These are phyloP conservation scores for Ancistrus triradiatus DNA, from an alignment of 2,113 vertebrate genomes.

Conservation along the genomic window DNA sequence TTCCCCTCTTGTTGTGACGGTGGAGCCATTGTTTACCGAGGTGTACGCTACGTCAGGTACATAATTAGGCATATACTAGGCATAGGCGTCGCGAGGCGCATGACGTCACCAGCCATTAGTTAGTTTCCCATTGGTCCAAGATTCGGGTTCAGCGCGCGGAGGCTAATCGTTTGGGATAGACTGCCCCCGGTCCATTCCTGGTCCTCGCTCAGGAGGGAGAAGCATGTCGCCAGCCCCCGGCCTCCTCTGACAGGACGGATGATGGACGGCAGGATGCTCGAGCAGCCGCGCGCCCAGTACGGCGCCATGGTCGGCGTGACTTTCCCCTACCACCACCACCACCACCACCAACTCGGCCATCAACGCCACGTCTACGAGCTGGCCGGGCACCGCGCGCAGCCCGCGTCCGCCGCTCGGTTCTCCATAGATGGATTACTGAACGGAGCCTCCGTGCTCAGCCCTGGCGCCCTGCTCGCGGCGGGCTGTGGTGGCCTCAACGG, in stretches of 20 bases:
- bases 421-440: slow-evolving; percentile 97
- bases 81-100: slow-evolving; percentile 76
- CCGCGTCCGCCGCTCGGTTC: slow-evolving; percentile 82
- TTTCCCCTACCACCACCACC: slow-evolving; percentile 87
- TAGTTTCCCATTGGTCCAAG: slow-evolving; percentile 89
- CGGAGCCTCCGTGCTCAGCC: slow-evolving; percentile 84
- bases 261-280: slow-evolving; percentile 95
- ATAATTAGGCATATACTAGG: slow-evolving; percentile 92
- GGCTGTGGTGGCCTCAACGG: slow-evolving; percentile 77
- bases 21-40: slow-evolving; percentile 83
- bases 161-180: slow-evolving; percentile 71
- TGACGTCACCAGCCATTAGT: slow-evolving; percentile 92
- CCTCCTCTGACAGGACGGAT: slow-evolving; percentile 67
- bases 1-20: slow-evolving; percentile 80
- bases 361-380: slow-evolving; percentile 89
- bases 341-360: slow-evolving; percentile 77
- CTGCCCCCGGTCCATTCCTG: slow-evolving; percentile 29
- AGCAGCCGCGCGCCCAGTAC: slow-evolving; percentile 96
- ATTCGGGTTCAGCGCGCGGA: slow-evolving; percentile 72
- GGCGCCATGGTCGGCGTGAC: slow-evolving; percentile 93
- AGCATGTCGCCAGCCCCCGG: slow-evolving; percentile 54
- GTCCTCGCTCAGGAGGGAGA: slow-evolving; percentile 45
- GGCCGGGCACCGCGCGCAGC: slow-evolving; percentile 88
- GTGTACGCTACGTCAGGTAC: slow-evolving; percentile 84
- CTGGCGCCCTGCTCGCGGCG: slow-evolving; percentile 77